A percentile compares a stretch with the other conserved stretches of the same genome.
Evolutionary conservation across 2,888 invertebrate genomes (phyloP).

Genomic region (Rhyacophila evoluta): DNA sequence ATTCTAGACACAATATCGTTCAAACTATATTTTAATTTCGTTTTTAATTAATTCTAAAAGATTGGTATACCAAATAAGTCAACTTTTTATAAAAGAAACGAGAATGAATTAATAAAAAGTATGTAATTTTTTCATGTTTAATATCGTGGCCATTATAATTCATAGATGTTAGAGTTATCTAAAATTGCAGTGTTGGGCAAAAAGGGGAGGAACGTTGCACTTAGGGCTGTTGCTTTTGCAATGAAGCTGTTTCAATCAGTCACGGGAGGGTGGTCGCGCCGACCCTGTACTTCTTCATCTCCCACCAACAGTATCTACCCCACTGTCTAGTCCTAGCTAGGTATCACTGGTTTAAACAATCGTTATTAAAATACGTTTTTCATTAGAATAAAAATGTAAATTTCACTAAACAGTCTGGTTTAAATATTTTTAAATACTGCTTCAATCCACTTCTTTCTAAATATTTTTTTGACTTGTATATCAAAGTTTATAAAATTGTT

Average conservation of each 20-base stretch:
- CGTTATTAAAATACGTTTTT: not conserved
- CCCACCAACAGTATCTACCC: not conserved
- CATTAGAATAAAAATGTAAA: too few species aligned
- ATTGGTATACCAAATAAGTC: too few species aligned
- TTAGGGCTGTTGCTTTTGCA: conserved; percentile 46
- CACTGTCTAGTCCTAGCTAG: not conserved
- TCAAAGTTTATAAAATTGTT: too few species aligned
- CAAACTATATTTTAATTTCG: too few species aligned
- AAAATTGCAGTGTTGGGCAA: conserved; percentile 30
- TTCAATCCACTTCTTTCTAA: too few species aligned
- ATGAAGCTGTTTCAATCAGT: conserved; percentile 54
- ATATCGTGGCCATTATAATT: conserved; percentile 34
- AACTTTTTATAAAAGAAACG: too few species aligned
- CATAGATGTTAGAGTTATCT: conserved; percentile 30
- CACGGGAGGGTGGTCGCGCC: conserved; percentile 39
- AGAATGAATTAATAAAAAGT: too few species aligned
- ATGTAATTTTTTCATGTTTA: not conserved
- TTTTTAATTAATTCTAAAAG: too few species aligned
- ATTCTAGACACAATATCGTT: too few species aligned
- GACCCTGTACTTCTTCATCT: conserved; percentile 17
- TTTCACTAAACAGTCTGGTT: too few species aligned
- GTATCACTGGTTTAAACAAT: not conserved
- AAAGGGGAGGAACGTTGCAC: not conserved
- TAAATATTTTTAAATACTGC: too few species aligned
- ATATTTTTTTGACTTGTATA: too few species aligned